These are phyloP conservation scores for Luffia ferchaultella DNA, from an alignment of 2,888 invertebrate genomes.

Conservation along the genomic window DNA sequence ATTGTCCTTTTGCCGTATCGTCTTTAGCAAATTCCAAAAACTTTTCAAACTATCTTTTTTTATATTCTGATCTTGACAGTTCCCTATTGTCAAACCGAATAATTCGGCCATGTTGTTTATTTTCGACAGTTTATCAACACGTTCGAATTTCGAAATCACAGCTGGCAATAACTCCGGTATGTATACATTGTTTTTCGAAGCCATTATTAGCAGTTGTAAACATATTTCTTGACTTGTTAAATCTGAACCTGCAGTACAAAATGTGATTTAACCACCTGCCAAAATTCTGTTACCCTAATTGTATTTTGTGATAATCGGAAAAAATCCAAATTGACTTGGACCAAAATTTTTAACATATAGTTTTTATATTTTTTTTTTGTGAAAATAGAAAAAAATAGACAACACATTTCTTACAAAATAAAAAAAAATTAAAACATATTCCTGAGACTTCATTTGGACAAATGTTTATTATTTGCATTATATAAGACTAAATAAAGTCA, in stretches of 20 bases:
- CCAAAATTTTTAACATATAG: too few species aligned
- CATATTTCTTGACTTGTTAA: constrained; percentile 13
- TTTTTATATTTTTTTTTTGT: too few species aligned
- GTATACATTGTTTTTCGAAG: constrained; percentile 22
- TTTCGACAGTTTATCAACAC: constrained; percentile 7
- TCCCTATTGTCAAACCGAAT: constrained; percentile 23
- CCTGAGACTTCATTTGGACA: too few species aligned
- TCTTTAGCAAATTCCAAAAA: constrained; percentile 21
- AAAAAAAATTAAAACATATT: too few species aligned
- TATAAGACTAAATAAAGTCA: too few species aligned
- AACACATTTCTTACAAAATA: too few species aligned
- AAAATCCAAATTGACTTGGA: too few species aligned
- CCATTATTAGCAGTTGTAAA: constrained; percentile 18
- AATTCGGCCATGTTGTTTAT: constrained; percentile 20
- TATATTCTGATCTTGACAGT: constrained; percentile 5
- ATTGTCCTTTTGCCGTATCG: constrained; percentile 13
- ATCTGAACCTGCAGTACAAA: not conserved
- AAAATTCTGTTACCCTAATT: too few species aligned
- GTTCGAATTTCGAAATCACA: constrained; percentile 15
- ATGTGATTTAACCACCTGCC: not conserved
- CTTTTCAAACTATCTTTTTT: constrained; percentile 13
- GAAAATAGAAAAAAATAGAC: too few species aligned
- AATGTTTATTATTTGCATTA: too few species aligned
- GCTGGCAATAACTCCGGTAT: constrained; percentile 22
- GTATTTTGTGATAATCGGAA: too few species aligned